Evolutionary conservation across 2,797 vertebrate species (phyloP).

Genomic region (Rhynchonycteris naso): DNA sequence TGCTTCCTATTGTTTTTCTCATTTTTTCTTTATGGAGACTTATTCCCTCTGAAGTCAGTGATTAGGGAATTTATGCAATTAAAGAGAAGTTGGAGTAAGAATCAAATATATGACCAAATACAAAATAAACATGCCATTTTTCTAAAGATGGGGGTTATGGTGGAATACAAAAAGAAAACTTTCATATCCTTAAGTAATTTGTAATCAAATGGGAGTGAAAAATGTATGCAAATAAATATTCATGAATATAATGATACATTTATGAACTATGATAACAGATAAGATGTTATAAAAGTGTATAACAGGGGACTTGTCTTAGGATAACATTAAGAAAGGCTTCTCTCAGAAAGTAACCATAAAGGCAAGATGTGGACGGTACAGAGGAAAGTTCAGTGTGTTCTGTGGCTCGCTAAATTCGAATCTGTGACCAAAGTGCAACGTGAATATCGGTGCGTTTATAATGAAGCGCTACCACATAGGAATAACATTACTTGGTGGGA

Average conservation of each 20-base stretch:
- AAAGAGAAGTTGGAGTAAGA: not conserved
- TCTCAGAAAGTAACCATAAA: not conserved
- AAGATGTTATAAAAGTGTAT: no score
- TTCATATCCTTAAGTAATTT: not conserved
- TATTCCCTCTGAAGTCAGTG: not conserved
- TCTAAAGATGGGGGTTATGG: not conserved
- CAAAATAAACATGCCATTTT: constrained; percentile 28
- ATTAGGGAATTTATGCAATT: not conserved
- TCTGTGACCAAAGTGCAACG: no score
- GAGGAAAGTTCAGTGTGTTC: no score
- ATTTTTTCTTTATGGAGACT: not conserved
- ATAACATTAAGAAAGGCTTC: not conserved
- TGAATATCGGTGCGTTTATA: no score
- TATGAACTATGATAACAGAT: not conserved
- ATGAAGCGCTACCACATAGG: no score
- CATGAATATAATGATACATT: not conserved
- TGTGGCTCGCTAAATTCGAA: no score
- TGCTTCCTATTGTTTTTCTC: not conserved
- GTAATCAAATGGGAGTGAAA: not conserved
- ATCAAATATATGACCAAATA: not conserved
- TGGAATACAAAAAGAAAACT: not conserved
- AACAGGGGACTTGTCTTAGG: not conserved
- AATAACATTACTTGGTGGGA: no score
- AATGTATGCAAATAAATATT: not conserved
- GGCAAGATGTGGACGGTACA: no score